A percentile compares a stretch with the other conserved stretches of the same genome.
phyloP scores from a whole-genome alignment of 2,888 invertebrate species.

The Molorchus minor region DNA sequence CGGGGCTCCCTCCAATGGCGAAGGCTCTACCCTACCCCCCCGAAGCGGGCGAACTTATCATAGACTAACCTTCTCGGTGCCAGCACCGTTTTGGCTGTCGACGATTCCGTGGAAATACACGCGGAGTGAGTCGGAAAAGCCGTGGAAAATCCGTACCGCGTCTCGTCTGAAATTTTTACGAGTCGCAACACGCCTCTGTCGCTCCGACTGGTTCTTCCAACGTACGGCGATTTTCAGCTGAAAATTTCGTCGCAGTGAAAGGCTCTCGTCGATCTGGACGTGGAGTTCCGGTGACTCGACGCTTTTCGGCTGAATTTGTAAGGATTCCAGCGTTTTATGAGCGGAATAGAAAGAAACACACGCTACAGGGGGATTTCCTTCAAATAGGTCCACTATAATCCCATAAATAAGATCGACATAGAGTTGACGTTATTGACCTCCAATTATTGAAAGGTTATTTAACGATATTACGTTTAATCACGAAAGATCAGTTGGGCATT shows the following conservation, averaged over 20 bases:
- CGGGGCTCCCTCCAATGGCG: slow-evolving; percentile 42
- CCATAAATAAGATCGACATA: too few relatives aligned
- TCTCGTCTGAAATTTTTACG: slow-evolving; percentile 12
- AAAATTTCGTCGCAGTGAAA: slow-evolving; percentile 19
- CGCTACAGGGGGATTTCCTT: not conserved
- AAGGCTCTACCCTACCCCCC: slow-evolving; percentile 19
- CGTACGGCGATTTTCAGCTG: slow-evolving; percentile 12
- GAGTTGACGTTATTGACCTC: too few relatives aligned
- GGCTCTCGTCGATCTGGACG: slow-evolving; percentile 10
- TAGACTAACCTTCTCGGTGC: slow-evolving; percentile 15
- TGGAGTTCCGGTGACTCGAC: slow-evolving; percentile 17
- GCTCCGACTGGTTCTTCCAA: slow-evolving; percentile 12
- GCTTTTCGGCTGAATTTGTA: slow-evolving; percentile 16
- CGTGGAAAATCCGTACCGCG: slow-evolving; percentile 6
- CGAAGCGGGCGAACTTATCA: slow-evolving; percentile 22
- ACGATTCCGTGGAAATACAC: slow-evolving; percentile 1
- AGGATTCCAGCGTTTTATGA: slow-evolving; percentile 6
- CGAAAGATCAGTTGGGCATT: too few relatives aligned
- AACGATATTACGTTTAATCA: too few relatives aligned
- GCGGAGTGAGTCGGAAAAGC: slow-evolving; percentile 3
- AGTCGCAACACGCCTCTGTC: slow-evolving; percentile 10
- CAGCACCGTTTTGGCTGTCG: not conserved
- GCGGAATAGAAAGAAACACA: not conserved
- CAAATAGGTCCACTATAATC: too few relatives aligned
- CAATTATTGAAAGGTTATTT: too few relatives aligned